A percentile compares a stretch with the other conserved stretches of the same genome.
Conservation (phyloP, 1,140 invertebrate genomes). For the Nasonia giraulti region DNA sequence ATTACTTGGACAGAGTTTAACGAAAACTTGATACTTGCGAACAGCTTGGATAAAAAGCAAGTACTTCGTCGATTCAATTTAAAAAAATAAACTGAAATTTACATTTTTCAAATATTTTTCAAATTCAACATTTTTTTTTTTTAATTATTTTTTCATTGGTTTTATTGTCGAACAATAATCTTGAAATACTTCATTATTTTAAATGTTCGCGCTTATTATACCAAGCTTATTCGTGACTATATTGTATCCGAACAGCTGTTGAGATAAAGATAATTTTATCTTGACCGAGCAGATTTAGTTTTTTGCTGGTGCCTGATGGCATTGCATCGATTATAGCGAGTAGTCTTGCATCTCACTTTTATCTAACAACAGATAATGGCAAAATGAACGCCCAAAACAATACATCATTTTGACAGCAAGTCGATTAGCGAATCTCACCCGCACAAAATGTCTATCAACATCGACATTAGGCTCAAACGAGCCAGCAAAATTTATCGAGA, state of each 20-base stretch:
- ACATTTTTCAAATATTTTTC: too few relatives aligned
- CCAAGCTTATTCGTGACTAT: background rate
- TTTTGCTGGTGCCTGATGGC: background rate
- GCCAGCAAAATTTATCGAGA: constrained; percentile 90
- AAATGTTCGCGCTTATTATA: background rate
- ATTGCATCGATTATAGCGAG: too few relatives aligned
- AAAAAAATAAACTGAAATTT: too few relatives aligned
- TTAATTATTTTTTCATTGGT: too few relatives aligned
- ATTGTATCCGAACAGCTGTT: background rate
- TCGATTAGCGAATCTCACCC: background rate
- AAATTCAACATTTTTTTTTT: too few relatives aligned
- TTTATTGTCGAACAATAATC: background rate
- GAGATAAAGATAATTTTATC: background rate
- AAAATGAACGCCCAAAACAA: background rate
- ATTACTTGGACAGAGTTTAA: too few relatives aligned
- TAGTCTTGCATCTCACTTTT: background rate
- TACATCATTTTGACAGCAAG: background rate
- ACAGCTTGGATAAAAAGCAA: too few relatives aligned
- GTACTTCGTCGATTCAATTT: too few relatives aligned
- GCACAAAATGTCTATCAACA: constrained; percentile 77
- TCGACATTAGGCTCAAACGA: constrained; percentile 86
- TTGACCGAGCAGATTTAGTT: background rate
- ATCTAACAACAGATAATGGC: background rate
- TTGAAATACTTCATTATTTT: background rate
- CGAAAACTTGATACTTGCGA: too few relatives aligned